A percentile compares a stretch with the other conserved stretches of the same genome.
Conservation (phyloP, 1,140 invertebrate species). For the Penaeus chinensis region DNA sequence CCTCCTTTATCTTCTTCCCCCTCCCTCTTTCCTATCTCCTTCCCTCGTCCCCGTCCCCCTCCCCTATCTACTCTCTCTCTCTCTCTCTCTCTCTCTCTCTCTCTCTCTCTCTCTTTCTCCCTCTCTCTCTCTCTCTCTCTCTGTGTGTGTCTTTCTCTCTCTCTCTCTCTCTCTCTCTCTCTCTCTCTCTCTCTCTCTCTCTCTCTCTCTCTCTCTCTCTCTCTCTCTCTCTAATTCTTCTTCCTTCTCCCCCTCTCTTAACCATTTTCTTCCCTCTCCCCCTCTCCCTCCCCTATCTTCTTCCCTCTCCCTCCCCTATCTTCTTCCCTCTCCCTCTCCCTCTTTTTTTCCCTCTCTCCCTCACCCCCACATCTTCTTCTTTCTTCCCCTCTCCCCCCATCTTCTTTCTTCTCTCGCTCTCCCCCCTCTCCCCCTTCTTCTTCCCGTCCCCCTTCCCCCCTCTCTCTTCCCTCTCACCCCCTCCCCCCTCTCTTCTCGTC, state of each 20-base stretch:
- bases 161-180: conserved; percentile 13
- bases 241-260: conserved; percentile 6
- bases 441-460: too few relatives aligned
- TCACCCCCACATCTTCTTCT: background rate
- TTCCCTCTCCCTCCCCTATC: too few relatives aligned
- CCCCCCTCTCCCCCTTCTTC: background rate
- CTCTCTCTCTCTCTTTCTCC: background rate
- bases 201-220: background rate
- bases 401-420: conserved; percentile 5
- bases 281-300: too few relatives aligned
- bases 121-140: background rate
- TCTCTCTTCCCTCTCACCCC: background rate
- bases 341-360: background rate
- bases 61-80: background rate
- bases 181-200: conserved; percentile 34
- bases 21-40: background rate
- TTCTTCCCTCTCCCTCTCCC: background rate
- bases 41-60: too few relatives aligned
- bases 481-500: background rate
- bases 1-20: background rate
- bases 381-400: background rate
- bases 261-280: background rate
- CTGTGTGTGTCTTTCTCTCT: background rate
- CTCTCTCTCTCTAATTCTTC: too few relatives aligned
- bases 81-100: background rate